Base-by-base conservation (phyloP, 2,113 vertebrate genomes). In the Antigone vipio region DNA sequence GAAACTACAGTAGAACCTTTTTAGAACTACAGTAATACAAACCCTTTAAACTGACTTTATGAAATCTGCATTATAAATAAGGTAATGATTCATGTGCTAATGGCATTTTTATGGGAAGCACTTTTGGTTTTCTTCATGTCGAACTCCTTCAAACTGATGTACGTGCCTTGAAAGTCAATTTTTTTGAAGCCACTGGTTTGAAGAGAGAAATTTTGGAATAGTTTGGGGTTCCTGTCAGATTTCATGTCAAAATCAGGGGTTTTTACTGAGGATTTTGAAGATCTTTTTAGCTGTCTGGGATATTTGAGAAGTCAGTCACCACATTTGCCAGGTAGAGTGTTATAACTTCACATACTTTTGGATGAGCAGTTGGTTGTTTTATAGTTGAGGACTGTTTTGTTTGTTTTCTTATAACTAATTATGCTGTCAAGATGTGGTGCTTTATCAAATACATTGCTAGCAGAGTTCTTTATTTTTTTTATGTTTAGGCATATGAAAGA, bases 401-500 rank as follows among this genome's bases (percentile, higher is more conserved):
- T 89, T 85, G 9, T 30, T 55, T 71, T 67, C 30, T 53, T 6
- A 9, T 45, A 62, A 30, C 35, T 40, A 19, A 85, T 73, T 34
- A 9, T 5, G 2, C 34, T 60, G n/a, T 63, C 59, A 80, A 44
- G 21, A 68, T 45, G 29, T n/a, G 26, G 14, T 87, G 50, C 49
- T 79, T 73, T 85, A n/a, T 55, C 50, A 47, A 34, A 59, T 27
- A 15, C 4, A 9, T 27, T 2, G 0, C 80, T 87, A 92, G 12
- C 74, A 67, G 34, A 58, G 15, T 40, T 47, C 24, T 85, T 40
- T 58, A 18, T 12, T 44, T 75, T 75, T 59, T 84, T 80, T n/a
- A 42, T 60, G 23, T 66, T 83, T 72, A 99, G 99, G 95, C 99
- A 99, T 96, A 98, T 99, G 98, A 99, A 98, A 68, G 99, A 99